These are phyloP conservation scores for Zophobas atratus DNA, from an alignment of 1,140 invertebrate species.

Conservation along the genomic window DNA sequence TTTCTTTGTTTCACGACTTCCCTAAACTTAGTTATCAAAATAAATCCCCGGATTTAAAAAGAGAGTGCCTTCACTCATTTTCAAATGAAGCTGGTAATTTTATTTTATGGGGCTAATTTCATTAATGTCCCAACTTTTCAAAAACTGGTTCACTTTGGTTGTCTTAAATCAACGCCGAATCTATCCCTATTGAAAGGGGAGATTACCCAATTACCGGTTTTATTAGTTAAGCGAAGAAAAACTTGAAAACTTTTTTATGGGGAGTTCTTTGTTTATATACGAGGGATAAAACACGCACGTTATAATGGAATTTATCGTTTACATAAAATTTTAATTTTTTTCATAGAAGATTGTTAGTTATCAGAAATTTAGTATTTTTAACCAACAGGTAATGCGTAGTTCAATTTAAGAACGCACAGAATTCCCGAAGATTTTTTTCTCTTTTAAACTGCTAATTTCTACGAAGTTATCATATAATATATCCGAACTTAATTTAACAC, in stretches of 20 bases:
- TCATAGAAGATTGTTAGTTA: too few species aligned
- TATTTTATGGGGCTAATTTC: constrained; percentile 29
- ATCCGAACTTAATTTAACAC: too few species aligned
- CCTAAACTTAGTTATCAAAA: constrained; percentile 32
- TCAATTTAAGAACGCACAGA: too few species aligned
- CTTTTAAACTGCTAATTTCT: too few species aligned
- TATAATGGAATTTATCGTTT: neutral
- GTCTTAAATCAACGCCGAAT: constrained; percentile 31
- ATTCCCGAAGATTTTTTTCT: too few species aligned
- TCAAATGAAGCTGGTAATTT: constrained; percentile 29
- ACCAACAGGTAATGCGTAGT: too few species aligned
- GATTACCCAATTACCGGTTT: constrained; percentile 10
- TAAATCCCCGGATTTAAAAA: constrained; percentile 36
- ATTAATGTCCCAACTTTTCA: constrained; percentile 34
- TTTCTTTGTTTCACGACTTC: constrained; percentile 35
- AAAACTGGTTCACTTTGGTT: constrained; percentile 26
- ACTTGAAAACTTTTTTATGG: too few species aligned
- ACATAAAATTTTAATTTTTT: too few species aligned
- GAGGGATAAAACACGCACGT: neutral
- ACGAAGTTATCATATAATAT: too few species aligned
- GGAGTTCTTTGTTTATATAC: neutral
- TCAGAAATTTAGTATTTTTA: too few species aligned
- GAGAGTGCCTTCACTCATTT: constrained; percentile 35
- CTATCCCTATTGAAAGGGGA: constrained; percentile 15
- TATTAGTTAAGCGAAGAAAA: constrained; percentile 1